Evolutionary conservation across 2,888 invertebrate species (phyloP).

Genomic region (Myopa tessellatipennis): DNA sequence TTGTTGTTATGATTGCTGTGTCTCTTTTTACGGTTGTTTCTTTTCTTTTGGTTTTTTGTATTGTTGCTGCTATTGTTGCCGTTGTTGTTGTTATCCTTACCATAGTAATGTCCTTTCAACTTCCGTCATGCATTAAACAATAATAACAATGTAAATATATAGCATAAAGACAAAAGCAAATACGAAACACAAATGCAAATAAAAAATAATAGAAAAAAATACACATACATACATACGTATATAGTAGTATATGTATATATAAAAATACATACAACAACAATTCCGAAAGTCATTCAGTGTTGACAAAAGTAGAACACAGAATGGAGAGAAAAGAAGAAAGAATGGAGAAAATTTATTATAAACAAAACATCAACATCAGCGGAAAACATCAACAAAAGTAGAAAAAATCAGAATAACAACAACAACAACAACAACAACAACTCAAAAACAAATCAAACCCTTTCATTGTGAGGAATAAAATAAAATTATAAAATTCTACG

Average conservation of each 20-base stretch:
- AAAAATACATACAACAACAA: too few species aligned
- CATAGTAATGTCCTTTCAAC: not conserved
- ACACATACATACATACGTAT: too few species aligned
- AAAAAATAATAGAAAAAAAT: too few species aligned
- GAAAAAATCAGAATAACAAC: not conserved
- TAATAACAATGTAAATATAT: slow-evolving; percentile 34
- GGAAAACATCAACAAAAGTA: not conserved
- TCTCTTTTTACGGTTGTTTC: slow-evolving; percentile 10
- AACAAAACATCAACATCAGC: not conserved
- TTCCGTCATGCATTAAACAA: slow-evolving; percentile 33
- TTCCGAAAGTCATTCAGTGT: not conserved
- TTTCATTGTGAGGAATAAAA: too few species aligned
- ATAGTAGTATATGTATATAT: too few species aligned
- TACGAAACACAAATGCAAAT: not conserved
- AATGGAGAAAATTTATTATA: not conserved
- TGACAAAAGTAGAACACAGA: slow-evolving; percentile 1
- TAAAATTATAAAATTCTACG: too few species aligned
- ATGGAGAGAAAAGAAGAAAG: not conserved
- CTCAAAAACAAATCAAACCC: not conserved
- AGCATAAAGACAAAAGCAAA: not conserved
- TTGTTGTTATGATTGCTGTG: slow-evolving; percentile 28
- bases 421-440: not conserved
- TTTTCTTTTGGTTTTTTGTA: slow-evolving; percentile 21
- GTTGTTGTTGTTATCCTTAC: slow-evolving; percentile 43
- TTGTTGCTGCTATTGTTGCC: slow-evolving; percentile 35